Base-by-base conservation (phyloP, 2,888 invertebrate genomes). In the Rambutsinella grinnellia region DNA sequence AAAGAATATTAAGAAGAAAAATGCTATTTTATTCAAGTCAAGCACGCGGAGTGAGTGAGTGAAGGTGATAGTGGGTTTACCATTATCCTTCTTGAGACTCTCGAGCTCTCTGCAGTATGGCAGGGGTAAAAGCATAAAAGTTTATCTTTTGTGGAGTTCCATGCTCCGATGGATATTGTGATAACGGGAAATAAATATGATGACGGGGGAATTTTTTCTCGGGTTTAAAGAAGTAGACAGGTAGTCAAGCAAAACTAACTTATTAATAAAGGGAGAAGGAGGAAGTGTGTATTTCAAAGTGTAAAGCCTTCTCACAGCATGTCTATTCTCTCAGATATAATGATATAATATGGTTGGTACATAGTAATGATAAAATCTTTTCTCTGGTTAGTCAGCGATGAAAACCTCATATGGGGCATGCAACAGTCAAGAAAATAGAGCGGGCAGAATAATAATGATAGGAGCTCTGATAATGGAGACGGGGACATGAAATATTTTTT, bases 211-310 rank as follows among this genome's bases (percentile, higher is more conserved):
- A 53, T 24, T 13, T 51, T 57, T 21, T 66, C 13, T 46, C 17
- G 1, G 2, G n/a, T n/a, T n/a, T n/a, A 54, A 53, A 23, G 44
- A 70, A 71, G 62, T 57, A 56, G 57, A 54, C 63, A 63, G 28
- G 57, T 61, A 71, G 63, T 71, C 71, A 71, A 46, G 57, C 71
- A 57, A 63, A 63, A 62, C 47, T 63, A 63, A 62, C 54, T 63
- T 63, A 63, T 71, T 71, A 71, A 71, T 71, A 71, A 71, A 71
- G 63, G 23, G 63, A 63, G 46, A 63, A n/a, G 46, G 21, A 53
- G 69, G 60, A 49, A 51, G 36, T 36, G 36, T 36, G 13, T 13
- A 36, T 36, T 36, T 36, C n/a, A 36, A 8, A 36, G 13, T 36
- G 36, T 5, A 36, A n/a, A n/a, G n/a, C n/a, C n/a, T n/a, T n/a